A percentile compares a stretch with the other conserved stretches of the same genome.
These are phyloP conservation scores for Rhyacichthys aspro DNA, from an alignment of 2,797 vertebrate genomes.

Conservation along the genomic window DNA sequence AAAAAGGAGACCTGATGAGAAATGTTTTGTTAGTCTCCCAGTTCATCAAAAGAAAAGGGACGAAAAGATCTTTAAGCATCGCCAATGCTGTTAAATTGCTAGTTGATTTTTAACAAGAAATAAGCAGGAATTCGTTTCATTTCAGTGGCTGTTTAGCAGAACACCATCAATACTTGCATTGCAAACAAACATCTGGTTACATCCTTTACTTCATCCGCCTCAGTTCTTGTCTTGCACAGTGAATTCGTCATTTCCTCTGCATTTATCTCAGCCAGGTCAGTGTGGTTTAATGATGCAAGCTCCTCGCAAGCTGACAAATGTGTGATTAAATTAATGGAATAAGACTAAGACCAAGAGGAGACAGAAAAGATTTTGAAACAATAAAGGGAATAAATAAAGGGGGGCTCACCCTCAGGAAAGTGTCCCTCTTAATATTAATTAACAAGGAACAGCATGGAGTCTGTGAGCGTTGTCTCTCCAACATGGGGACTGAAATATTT, in stretches of 20 bases:
- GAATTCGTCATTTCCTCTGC: constrained; percentile 28
- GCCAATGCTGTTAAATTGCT: constrained; percentile 1
- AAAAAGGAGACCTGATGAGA: constrained; percentile 11
- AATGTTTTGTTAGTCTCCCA: neutral
- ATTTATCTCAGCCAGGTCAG: constrained; percentile 43
- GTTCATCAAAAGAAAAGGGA: constrained; percentile 9
- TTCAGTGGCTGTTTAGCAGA: neutral
- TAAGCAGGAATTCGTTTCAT: neutral
- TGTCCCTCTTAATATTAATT: constrained; percentile 77
- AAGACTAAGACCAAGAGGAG: constrained; percentile 13
- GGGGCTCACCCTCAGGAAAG: constrained; percentile 70
- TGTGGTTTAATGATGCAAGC: constrained; percentile 50
- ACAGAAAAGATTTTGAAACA: constrained; percentile 56
- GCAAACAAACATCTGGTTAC: constrained; percentile 19
- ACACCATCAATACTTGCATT: neutral
- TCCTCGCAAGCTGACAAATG: constrained; percentile 34
- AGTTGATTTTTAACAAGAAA: constrained; percentile 5
- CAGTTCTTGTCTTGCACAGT: constrained; percentile 18
- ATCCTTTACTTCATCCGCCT: constrained; percentile 12
- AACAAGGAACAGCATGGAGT: constrained; percentile 60
- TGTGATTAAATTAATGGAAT: constrained; percentile 37
- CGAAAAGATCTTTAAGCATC: neutral
- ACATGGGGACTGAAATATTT: constrained; percentile 69
- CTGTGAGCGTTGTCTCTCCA: constrained; percentile 49
- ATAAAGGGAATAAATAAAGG: constrained; percentile 74